Conservation (phyloP, 2,888 invertebrate genomes). For the Aphidoletes aphidimyza region DNA sequence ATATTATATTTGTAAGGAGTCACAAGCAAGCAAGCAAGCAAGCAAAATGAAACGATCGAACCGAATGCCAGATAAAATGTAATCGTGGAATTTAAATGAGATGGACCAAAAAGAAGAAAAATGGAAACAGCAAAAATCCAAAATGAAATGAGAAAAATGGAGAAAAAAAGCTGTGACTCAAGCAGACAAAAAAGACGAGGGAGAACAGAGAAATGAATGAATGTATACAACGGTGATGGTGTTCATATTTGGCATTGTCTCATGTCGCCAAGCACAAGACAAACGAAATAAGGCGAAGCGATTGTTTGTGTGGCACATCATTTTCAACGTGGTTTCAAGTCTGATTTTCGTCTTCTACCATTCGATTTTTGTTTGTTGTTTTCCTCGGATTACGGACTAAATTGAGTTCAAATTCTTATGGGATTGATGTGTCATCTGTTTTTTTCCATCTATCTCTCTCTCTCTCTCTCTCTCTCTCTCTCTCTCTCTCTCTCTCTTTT, state of each 20-base stretch:
- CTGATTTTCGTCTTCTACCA: neutral
- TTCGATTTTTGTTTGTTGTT: neutral
- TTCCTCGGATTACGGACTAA: conserved; percentile 16
- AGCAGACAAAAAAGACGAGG: neutral
- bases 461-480: too few species aligned
- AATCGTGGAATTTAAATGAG: conserved; percentile 41
- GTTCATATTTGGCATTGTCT: conserved; percentile 28
- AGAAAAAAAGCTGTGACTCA: neutral
- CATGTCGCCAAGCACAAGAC: neutral
- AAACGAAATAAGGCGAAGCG: neutral
- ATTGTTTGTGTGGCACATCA: conserved; percentile 24
- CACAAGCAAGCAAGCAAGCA: neutral
- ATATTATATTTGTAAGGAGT: neutral
- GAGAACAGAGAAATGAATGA: neutral
- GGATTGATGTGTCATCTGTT: conserved; percentile 42
- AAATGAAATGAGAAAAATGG: neutral
- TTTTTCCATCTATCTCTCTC: neutral
- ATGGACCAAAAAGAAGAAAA: neutral
- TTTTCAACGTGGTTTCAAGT: neutral
- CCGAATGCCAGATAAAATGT: conserved; percentile 29
- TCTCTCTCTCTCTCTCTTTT: neutral
- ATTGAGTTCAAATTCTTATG: conserved; percentile 42
- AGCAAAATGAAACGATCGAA: neutral
- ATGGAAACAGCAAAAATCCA: conserved; percentile 24
- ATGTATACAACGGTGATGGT: neutral